Evolutionary conservation across 37 sponge, comb jelly and placozoan genomes (phyloP), one percentile per base, ranked within the genome.

Genomic region (Chondrosia reniformis): DNA sequence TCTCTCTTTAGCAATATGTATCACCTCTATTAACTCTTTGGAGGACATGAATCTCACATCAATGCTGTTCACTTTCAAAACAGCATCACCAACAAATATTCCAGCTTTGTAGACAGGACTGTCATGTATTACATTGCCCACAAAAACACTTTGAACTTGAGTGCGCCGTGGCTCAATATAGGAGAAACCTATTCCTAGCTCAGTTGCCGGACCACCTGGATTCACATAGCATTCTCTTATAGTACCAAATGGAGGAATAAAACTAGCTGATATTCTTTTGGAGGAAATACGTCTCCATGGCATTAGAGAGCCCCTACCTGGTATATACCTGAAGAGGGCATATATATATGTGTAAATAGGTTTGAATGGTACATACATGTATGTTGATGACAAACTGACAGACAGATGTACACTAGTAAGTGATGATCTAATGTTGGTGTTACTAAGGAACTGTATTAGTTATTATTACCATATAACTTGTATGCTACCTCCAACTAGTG

Each of bases 91-190:
- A 33, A 7, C 39, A 0, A 15, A 28, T n/a, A 38, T 24, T 32
- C 91, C 91, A 21, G 83, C 82, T 79, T 79, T 56, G 76, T 84
- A 91, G 0, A 88, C 76, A 4, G 79, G 66, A 24, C 85, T 65
- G 37, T 82, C 84, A 0, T 83, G 88, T 5, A 17, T 46, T 31
- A 91, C 92, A 21, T 79, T 72, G 55, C 71, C 63, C 5, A 91
- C 84, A 87, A 91, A 83, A 8, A 84, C 80, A 40, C 72, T 79
- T 0, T 67, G 66, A 0, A 81, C 84, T 1, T 72, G 19, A 13
- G 24, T 39, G n/a, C 72, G 44, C 22, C 42, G n/a, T 21, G 44
- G 72, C n/a, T 69, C 43, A 69, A 39, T 43, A 25, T 24, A 24
- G 43, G 1, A 19, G n/a, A 69, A 4, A 21, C 4, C 4, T 19